Evolutionary conservation across 1,140 invertebrate species (phyloP), one percentile per base, ranked within the genome.

Genomic region (Diplogasteroides magnus): DNA sequence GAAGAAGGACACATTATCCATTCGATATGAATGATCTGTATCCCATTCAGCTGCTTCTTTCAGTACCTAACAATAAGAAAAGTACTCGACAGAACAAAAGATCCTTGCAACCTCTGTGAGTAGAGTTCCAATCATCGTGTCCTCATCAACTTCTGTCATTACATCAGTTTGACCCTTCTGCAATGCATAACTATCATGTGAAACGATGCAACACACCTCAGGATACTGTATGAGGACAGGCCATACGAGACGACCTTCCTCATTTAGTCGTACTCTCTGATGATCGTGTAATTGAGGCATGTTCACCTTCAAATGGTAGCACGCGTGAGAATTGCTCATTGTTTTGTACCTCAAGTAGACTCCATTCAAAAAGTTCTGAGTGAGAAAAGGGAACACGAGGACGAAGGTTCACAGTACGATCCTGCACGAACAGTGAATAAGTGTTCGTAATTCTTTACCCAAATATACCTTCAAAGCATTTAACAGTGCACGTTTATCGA

Each of bases 321-420:
- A n/a, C n/a, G n/a, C n/a, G n/a, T n/a, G n/a, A n/a, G n/a, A n/a
- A n/a, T n/a, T n/a, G n/a, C n/a, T n/a, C n/a, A n/a, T n/a, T n/a
- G n/a, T n/a, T n/a, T n/a, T n/a, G n/a, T n/a, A n/a, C 48, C 64
- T n/a, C 14, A 19, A 61, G 31, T 11, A n/a, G 48, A 19, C 37
- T 66, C 64, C 64, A 66, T 26, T 66, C 64, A 23, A 66, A 66
- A 14, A 66, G 64, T 13, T 66, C 64, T 2, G 28, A 11, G 2
- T 3, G 2, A 2, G 31, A 26, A 15, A 15, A 55, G 25, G 25
- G 48, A 27, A 66, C 3, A 2, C 15, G 31, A 14, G 64, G 64
- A 19, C 15, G 64, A 14, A 66, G 57, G 32, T 61, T 28, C 14
- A 66, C 28, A 3, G 26, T 13, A 15, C 64, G 64, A 27, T 66